Evolutionary conservation across 2,113 vertebrate genomes (phyloP).

Genomic region (Tauraco erythrolophus): DNA sequence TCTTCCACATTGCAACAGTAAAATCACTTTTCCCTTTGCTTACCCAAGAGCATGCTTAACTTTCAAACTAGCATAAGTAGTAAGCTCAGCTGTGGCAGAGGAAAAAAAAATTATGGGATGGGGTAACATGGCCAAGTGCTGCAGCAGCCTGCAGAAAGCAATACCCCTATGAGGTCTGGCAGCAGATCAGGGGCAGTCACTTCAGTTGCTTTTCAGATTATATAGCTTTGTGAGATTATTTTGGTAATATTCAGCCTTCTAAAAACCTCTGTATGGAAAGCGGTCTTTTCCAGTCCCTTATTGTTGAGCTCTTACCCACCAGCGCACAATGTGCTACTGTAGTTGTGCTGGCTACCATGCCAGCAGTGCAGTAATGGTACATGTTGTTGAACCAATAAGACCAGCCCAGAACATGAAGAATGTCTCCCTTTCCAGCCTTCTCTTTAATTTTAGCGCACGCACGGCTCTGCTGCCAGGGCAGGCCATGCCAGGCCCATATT

Average conservation of each 20-base stretch:
- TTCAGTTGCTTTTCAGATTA: conserved; percentile 45
- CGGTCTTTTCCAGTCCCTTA: not conserved
- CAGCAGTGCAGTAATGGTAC: not conserved
- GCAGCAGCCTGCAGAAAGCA: conserved; percentile 37
- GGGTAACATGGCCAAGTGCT: not conserved
- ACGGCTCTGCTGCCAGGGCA: conserved; percentile 20
- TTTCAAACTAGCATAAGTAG: conserved; percentile 27
- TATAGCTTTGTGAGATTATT: conserved; percentile 29
- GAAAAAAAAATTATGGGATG: not conserved
- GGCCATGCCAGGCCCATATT: conserved; percentile 34
- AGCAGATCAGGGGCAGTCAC: conserved; percentile 24
- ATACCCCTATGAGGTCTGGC: conserved; percentile 49
- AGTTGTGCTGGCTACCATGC: not conserved
- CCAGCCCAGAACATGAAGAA: conserved; percentile 13
- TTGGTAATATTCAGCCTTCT: conserved; percentile 32
- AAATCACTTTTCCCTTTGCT: conserved; percentile 9
- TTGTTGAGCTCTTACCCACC: conserved; percentile 7
- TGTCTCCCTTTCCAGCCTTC: conserved; percentile 47
- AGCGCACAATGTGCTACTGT: not conserved
- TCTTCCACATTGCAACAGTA: conserved; percentile 15
- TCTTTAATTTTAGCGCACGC: conserved; percentile 39
- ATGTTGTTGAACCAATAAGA: not conserved
- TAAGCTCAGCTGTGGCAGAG: not conserved
- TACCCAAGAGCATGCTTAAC: not conserved
- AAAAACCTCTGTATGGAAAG: conserved; percentile 13